Percentiles rank a stretch among this genome's conserved stretches.
phyloP scores from a whole-genome alignment of 35 echinoderm and acorn worm species.

The Heliocidaris erythrogramma region DNA sequence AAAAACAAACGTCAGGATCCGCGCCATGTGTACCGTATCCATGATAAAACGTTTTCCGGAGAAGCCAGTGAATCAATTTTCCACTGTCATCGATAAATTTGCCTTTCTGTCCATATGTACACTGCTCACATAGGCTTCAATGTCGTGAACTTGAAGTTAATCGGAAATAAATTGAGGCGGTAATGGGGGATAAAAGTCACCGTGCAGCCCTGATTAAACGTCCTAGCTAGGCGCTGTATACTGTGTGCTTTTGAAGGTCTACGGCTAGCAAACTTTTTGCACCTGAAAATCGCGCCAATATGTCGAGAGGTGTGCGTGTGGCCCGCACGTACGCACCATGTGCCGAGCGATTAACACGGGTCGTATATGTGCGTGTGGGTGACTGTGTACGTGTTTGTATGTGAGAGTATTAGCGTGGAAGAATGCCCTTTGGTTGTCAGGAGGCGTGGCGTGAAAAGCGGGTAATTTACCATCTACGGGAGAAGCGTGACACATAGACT shows the following conservation, averaged over 20 bases:
- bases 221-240: not conserved
- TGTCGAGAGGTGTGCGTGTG: not conserved
- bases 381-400: not conserved
- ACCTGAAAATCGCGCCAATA: slow-evolving; percentile 39
- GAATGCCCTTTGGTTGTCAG: not conserved
- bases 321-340: slow-evolving; percentile 2
- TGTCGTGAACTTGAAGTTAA: not conserved
- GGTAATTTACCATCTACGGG: slow-evolving; percentile 9
- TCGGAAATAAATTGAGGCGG: not conserved
- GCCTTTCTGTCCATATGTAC: not conserved
- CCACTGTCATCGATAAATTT: not conserved
- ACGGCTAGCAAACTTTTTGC: not conserved
- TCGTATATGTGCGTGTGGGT: not conserved
- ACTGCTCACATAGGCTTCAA: not conserved
- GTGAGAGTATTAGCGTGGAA: not conserved
- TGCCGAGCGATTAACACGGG: not conserved
- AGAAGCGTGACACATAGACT: not conserved
- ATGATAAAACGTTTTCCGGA: not conserved
- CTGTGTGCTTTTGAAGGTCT: not conserved
- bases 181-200: not conserved
- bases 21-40: slow-evolving; percentile 27
- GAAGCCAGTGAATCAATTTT: not conserved
- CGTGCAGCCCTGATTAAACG: not conserved
- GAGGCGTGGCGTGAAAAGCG: not conserved
- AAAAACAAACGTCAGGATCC: slow-evolving; percentile 14